These are phyloP conservation scores for Nycticorax nycticorax DNA, from an alignment of 2,113 vertebrate species.

Conservation along the genomic window DNA sequence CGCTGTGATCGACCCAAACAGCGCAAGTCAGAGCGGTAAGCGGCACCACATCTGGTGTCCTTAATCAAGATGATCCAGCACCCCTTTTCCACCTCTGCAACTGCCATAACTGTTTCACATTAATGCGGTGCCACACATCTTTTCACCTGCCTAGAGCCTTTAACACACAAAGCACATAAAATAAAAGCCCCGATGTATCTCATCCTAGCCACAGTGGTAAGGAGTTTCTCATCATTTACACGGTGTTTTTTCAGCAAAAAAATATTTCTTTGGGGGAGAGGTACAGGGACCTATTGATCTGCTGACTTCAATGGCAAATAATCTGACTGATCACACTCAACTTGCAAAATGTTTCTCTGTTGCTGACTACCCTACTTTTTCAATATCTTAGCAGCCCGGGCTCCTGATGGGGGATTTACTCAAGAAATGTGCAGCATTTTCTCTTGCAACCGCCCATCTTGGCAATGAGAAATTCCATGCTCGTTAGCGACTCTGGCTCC, in stretches of 20 bases:
- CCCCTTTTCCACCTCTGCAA: neutral
- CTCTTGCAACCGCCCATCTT: neutral
- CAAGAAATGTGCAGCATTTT: neutral
- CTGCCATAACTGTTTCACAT: neutral
- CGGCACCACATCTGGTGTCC: neutral
- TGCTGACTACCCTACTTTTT: neutral
- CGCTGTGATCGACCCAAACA: neutral
- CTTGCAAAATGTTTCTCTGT: neutral
- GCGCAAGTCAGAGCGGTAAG: neutral
- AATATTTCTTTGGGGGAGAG: neutral
- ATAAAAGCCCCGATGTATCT: neutral
- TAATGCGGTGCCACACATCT: neutral
- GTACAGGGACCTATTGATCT: neutral
- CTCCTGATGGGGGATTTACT: neutral
- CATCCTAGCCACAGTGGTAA: neutral
- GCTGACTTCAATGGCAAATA: neutral
- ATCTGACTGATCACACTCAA: neutral
- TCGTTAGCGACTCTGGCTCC: neutral
- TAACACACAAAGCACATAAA: neutral
- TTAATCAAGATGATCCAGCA: neutral
- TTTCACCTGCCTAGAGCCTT: neutral
- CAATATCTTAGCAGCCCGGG: constrained; percentile 16
- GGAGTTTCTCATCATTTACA: neutral
- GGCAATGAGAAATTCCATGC: neutral
- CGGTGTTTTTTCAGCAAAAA: neutral